Percentiles rank a stretch among this genome's conserved stretches.
Evolutionary conservation across 37 sponge, comb jelly and placozoan species (phyloP).

Genomic region (Corticium candelabrum): DNA sequence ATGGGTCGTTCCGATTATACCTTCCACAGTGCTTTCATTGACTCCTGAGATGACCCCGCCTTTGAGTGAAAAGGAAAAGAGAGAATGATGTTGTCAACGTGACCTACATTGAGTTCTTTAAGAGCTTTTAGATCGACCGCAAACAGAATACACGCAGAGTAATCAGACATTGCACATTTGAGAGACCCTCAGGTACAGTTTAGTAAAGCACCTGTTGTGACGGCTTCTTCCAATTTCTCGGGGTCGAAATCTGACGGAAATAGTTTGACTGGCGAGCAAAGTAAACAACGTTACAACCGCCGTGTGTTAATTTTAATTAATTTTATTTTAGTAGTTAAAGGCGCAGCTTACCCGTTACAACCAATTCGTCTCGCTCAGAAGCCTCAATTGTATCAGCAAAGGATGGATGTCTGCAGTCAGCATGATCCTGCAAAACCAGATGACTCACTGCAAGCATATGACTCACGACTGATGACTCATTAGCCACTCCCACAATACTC

Average conservation of each 20-base stretch:
- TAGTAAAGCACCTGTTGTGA: background rate
- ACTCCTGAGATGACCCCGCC: background rate
- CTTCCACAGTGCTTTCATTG: background rate
- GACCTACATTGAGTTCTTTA: background rate
- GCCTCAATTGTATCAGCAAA: background rate
- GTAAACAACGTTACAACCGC: no score
- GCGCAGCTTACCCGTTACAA: background rate
- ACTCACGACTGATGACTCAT: background rate
- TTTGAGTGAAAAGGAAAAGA: background rate
- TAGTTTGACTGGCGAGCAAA: background rate
- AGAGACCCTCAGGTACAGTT: background rate
- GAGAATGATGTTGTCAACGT: background rate
- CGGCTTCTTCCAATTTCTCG: background rate
- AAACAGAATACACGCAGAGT: no score
- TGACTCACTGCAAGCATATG: background rate
- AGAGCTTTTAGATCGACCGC: background rate
- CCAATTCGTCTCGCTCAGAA: background rate
- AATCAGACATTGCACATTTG: no score
- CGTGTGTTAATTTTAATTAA: no score
- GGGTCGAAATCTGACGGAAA: background rate
- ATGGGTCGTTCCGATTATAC: no score
- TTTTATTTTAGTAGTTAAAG: no score
- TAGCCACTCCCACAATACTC: no score
- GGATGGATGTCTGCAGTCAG: background rate
- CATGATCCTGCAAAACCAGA: background rate